These are phyloP conservation scores for Lasioglossum morio DNA, from an alignment of 2,888 invertebrate genomes.

Conservation along the genomic window DNA sequence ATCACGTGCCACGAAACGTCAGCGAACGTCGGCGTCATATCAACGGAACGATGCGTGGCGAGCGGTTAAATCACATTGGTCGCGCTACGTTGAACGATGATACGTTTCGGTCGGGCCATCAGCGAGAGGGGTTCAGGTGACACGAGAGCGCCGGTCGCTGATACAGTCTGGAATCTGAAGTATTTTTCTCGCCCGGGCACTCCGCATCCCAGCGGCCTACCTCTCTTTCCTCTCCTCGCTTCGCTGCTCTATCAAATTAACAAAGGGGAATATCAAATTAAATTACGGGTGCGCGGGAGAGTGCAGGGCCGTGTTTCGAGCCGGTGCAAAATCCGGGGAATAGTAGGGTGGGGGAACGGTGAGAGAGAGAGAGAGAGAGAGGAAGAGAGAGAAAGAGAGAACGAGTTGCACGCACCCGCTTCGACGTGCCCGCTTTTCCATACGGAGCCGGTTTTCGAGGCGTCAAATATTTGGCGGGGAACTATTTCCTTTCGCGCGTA, in stretches of 20 bases:
- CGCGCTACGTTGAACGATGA: slow-evolving; percentile 61
- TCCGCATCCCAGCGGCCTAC: slow-evolving; percentile 33
- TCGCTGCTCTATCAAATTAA: slow-evolving; percentile 72
- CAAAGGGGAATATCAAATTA: slow-evolving; percentile 80
- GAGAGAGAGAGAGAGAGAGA: background rate
- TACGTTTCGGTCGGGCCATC: slow-evolving; percentile 64
- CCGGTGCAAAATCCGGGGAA: slow-evolving; percentile 43
- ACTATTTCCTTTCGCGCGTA: slow-evolving; percentile 54
- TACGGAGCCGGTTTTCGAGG: slow-evolving; percentile 37
- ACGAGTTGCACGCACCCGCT: slow-evolving; percentile 3
- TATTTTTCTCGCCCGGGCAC: slow-evolving; percentile 72
- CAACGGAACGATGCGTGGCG: slow-evolving; percentile 65
- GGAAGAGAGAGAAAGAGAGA: background rate
- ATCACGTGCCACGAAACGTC: slow-evolving; percentile 65
- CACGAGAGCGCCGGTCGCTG: slow-evolving; percentile 57
- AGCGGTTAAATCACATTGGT: slow-evolving; percentile 68
- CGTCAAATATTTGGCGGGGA: slow-evolving; percentile 71
- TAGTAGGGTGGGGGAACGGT: background rate
- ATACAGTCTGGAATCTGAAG: slow-evolving; percentile 76
- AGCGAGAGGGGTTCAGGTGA: slow-evolving; percentile 61
- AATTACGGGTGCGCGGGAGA: slow-evolving; percentile 69
- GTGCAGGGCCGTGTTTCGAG: slow-evolving; percentile 53
- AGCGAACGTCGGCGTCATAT: slow-evolving; percentile 67
- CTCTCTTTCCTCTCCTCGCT: slow-evolving; percentile 28
- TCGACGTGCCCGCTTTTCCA: slow-evolving; percentile 12